Percentiles rank a stretch among this genome's conserved stretches.
phyloP scores from a whole-genome alignment of 2,888 invertebrate species.

The Ophonus ardosiacus region DNA sequence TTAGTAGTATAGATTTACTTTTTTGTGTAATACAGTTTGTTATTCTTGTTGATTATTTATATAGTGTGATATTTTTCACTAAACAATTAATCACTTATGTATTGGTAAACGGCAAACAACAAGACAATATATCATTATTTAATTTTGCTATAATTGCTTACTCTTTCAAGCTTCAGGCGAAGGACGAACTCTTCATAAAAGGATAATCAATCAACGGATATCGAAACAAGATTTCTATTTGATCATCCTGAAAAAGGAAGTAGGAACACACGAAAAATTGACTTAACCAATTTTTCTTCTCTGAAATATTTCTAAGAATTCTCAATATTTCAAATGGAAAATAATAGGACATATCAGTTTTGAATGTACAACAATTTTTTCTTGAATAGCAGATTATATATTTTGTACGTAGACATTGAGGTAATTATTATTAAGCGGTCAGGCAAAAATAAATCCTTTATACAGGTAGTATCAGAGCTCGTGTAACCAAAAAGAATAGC shows the following conservation, averaged over 20 bases:
- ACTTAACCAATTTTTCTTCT: background rate
- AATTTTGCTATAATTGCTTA: slow-evolving; percentile 51
- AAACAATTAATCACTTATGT: slow-evolving; percentile 11
- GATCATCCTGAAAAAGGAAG: background rate
- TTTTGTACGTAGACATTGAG: too few relatives aligned
- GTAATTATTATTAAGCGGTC: too few relatives aligned
- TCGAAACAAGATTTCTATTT: slow-evolving; percentile 37
- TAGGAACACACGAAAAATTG: background rate
- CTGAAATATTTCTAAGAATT: background rate
- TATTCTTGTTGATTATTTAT: slow-evolving; percentile 5
- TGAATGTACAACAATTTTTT: background rate
- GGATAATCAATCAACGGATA: slow-evolving; percentile 55
- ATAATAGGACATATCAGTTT: background rate
- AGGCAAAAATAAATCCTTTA: too few relatives aligned
- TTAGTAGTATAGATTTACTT: background rate
- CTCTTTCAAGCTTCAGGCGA: background rate
- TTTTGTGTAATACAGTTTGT: background rate
- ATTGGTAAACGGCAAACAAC: background rate
- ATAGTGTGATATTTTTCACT: background rate
- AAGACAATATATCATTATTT: slow-evolving; percentile 55
- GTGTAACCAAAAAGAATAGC: too few relatives aligned
- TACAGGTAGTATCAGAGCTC: too few relatives aligned
- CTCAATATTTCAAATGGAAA: background rate
- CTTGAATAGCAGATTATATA: background rate
- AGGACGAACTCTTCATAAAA: slow-evolving; percentile 59